phyloP scores from a whole-genome alignment of 64 coral and sea anemone species.

The Pachyseris speciosa region DNA sequence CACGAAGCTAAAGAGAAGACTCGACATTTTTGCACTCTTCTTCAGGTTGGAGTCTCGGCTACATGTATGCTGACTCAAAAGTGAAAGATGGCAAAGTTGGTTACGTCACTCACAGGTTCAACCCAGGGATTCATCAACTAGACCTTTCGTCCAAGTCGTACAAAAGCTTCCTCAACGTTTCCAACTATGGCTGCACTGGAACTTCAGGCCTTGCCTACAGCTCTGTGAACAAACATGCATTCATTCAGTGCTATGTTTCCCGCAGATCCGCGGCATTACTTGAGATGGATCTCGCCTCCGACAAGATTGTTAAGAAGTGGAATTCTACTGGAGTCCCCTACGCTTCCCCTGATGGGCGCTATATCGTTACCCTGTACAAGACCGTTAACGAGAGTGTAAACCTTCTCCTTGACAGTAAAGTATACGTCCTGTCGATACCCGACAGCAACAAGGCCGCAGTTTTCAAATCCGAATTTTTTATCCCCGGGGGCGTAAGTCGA shows the following conservation, averaged over 20 bases:
- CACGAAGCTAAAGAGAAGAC: too few species aligned
- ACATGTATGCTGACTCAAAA: slow-evolving; percentile 23
- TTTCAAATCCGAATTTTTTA: background rate
- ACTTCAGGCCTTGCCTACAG: slow-evolving; percentile 50
- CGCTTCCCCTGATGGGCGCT: slow-evolving; percentile 30
- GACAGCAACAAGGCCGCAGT: background rate
- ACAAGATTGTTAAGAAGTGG: background rate
- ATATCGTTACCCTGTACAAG: slow-evolving; percentile 22
- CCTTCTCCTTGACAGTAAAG: background rate
- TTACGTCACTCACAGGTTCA: slow-evolving; percentile 40
- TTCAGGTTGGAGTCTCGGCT: slow-evolving; percentile 41
- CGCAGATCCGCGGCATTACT: background rate
- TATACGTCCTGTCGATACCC: background rate
- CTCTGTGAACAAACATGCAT: slow-evolving; percentile 27
- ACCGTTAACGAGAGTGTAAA: slow-evolving; percentile 13
- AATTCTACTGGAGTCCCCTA: slow-evolving; percentile 16
- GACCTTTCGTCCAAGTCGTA: slow-evolving; percentile 28
- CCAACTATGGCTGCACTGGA: slow-evolving; percentile 22
- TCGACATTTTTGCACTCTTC: background rate
- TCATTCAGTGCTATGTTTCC: background rate
- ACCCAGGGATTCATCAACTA: slow-evolving; percentile 45
- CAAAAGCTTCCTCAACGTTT: slow-evolving; percentile 29
- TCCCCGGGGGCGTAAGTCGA: slow-evolving; percentile 21
- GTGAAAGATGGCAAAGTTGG: slow-evolving; percentile 27
- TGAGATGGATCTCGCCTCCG: background rate